Evolutionary conservation across 1,140 invertebrate species (phyloP), one percentile per base, ranked within the genome.

Genomic region (Stenopsyche tienmushanensis): DNA sequence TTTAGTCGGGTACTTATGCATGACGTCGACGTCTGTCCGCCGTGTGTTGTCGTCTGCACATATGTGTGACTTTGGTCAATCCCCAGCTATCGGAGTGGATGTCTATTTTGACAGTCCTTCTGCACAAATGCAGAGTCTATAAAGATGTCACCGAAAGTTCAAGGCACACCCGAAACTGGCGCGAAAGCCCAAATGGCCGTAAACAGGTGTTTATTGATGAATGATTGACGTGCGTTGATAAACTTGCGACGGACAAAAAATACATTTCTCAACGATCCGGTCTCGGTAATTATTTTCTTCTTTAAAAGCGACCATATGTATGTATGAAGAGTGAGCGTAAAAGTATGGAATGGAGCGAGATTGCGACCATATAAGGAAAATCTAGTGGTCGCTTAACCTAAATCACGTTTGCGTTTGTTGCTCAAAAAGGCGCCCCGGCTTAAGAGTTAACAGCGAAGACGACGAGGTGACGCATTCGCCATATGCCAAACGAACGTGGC

Each of bases 341-440:
- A 62, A 67, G 60, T 62, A 34, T 34, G 29, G 60, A 67, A n/a
- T n/a, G n/a, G n/a, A n/a, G n/a, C n/a, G n/a, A n/a, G n/a, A n/a
- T 50, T 29, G 25, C 49, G 13, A 18, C 66, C 66, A 53, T 64
- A 68, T 64, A 68, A 45, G 66, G 66, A 64, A 41, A 67, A 62
- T 64, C 66, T 54, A 68, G 62, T 62, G 62, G 57, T 53, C 66
- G 50, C 34, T 42, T 65, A 65, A 69, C 67, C 67, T 60, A 65
- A 65, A 69, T 69, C 29, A 34, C 63, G 63, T 18, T 42, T 44
- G 55, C 39, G 24, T 59, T 50, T 58, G 54, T 29, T 65, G 42
- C 54, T 58, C 41, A 42, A 47, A 65, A 68, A 62, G 45, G 63
- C 50, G 58, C 23, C 45, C 23, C 7, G 20, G 26, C 17, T n/a